Percentiles rank a stretch among this genome's conserved stretches.
Evolutionary conservation across 2,797 vertebrate genomes (phyloP).

Genomic region (Sciurus vulgaris): DNA sequence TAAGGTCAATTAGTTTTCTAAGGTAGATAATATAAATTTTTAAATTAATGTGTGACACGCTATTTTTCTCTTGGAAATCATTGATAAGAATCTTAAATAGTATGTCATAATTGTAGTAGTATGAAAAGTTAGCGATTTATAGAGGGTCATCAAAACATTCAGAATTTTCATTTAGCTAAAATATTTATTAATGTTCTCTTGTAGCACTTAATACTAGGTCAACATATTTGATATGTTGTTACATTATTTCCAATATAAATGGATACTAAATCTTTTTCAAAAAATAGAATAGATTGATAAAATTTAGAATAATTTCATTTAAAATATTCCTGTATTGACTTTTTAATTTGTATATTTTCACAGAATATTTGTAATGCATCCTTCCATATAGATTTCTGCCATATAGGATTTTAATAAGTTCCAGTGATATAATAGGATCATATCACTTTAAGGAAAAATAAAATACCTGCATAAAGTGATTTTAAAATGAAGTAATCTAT

Average conservation of each 20-base stretch:
- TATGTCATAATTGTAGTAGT: not conserved
- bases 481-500: not conserved
- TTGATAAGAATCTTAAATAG: not conserved
- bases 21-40: not conserved
- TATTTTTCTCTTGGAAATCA: not conserved
- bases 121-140: not conserved
- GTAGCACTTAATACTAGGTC: not conserved
- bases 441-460: slow-evolving; percentile 16
- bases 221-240: not conserved
- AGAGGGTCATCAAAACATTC: not conserved
- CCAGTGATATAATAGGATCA: not conserved
- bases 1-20: not conserved
- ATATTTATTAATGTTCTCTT: not conserved
- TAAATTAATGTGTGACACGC: not conserved
- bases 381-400: not conserved
- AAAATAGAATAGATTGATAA: not conserved
- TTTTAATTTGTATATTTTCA: not conserved
- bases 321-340: not conserved
- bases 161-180: not conserved
- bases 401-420: slow-evolving; percentile 21
- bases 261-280: not conserved
- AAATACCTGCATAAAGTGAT: not conserved
- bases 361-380: not conserved
- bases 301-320: not conserved
- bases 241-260: not conserved